A percentile compares a stretch with the other conserved stretches of the same genome.
These are phyloP conservation scores for Drosophila formosana DNA, from an alignment of 2,888 invertebrate species.

Conservation along the genomic window DNA sequence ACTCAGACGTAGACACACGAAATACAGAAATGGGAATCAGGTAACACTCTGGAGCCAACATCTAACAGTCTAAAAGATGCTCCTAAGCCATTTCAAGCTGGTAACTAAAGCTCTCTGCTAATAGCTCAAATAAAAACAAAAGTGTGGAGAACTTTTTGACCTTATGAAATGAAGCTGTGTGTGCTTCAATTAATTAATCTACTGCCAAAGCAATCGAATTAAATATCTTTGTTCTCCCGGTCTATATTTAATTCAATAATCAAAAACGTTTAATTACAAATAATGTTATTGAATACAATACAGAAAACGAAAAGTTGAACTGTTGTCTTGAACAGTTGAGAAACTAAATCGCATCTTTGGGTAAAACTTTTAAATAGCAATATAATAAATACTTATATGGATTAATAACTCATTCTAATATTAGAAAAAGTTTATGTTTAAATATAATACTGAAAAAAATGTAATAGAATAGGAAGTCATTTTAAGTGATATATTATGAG, in stretches of 20 bases:
- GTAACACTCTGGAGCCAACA: slow-evolving; percentile 4
- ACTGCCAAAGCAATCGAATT: neutral
- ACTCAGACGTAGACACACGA: neutral
- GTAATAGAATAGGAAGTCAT: too few species aligned
- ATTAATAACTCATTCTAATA: too few species aligned
- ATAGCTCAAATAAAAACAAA: slow-evolving; percentile 21
- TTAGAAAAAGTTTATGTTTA: too few species aligned
- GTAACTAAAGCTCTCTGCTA: slow-evolving; percentile 19
- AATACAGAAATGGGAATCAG: slow-evolving; percentile 6
- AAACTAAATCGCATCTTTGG: too few species aligned
- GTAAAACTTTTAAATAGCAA: too few species aligned
- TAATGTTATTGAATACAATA: neutral
- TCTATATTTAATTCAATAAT: neutral
- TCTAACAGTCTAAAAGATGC: slow-evolving; percentile 3
- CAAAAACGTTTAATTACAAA: neutral
- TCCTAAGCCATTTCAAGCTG: slow-evolving; percentile 20
- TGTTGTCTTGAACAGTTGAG: too few species aligned
- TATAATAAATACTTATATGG: too few species aligned
- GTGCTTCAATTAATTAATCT: slow-evolving; percentile 5
- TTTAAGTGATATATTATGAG: too few species aligned
- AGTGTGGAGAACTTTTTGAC: neutral
- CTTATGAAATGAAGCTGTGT: neutral
- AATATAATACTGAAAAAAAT: too few species aligned
- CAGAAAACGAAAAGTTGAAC: too few species aligned
- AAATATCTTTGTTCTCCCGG: neutral